Evolutionary conservation across 2,797 vertebrate genomes (phyloP), one percentile per base, ranked within the genome.

Genomic region (Tadarida brasiliensis): DNA sequence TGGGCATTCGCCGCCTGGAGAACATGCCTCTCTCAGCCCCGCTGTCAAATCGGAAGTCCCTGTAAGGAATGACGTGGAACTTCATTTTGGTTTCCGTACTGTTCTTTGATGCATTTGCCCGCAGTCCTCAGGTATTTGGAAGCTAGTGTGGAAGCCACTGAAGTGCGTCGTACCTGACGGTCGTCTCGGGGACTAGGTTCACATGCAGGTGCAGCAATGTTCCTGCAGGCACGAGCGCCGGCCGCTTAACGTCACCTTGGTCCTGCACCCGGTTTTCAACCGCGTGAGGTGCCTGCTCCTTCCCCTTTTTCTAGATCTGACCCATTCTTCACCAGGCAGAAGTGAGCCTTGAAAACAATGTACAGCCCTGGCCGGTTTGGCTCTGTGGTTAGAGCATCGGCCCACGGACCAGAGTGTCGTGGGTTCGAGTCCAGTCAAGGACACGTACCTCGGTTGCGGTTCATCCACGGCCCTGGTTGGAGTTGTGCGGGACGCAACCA

Each of bases 101-200:
- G 44, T 1, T 22, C 5, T 19, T 0, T 0, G 22, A 24, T 1
- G 56, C 1, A 0, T 68, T 28, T 30, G 26, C 28, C 11, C 0
- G 20, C 11, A 12, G 15, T 11, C 35, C 24, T 14, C 33, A 2
- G 20, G 26, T 8, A 4, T 11, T 0, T 4, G 67, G 87, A 16
- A 28, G 33, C 26, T 2, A 2, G n/a, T 3, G 19, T 11, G 14
- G 49, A 49, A 22, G 76, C n/a, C 12, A 0, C 61, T 81, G 12
- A 14, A 1, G 33, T 3, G 16, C 5, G 0, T 12, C 1, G 1
- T 16, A 16, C 3, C 11, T 0, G 17, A 1, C 0, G 5, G 44
- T 28, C 2, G 0, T 11, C 7, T 1, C 1, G 22, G 44, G 3
- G 11, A 44, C 57, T 2, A 3, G 35, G 26, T 20, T 22, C 26